Percentiles rank a stretch among this genome's conserved stretches.
Evolutionary conservation across 2,888 invertebrate species (phyloP).

Genomic region (Sacculina carcini): DNA sequence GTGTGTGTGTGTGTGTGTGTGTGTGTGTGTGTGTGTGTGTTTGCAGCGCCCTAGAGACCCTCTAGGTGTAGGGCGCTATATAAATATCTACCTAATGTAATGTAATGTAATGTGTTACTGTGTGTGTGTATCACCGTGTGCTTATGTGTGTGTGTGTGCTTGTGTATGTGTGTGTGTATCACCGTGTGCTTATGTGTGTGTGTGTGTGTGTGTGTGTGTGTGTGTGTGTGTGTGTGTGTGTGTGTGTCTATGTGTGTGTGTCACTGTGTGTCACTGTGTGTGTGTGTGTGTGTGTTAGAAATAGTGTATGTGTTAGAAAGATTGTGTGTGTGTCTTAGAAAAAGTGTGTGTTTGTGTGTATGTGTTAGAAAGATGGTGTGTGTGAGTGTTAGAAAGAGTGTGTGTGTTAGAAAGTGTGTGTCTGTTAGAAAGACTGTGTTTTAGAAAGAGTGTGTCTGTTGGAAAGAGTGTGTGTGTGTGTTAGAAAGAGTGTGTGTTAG

Average conservation of each 20-base stretch:
- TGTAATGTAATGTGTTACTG: not conserved
- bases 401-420: too few relatives aligned
- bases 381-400: conserved; percentile 2
- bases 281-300: not conserved
- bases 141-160: too few relatives aligned
- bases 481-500: too few relatives aligned
- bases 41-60: too few relatives aligned
- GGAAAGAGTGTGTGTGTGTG: too few relatives aligned
- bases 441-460: too few relatives aligned
- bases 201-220: not conserved
- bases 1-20: not conserved
- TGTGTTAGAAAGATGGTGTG: not conserved
- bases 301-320: not conserved
- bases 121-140: not conserved
- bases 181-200: too few relatives aligned
- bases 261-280: not conserved
- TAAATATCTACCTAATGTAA: too few relatives aligned
- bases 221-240: not conserved
- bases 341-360: not conserved
- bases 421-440: too few relatives aligned
- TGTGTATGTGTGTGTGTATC: too few relatives aligned
- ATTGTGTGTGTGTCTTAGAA: not conserved
- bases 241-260: not conserved
- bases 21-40: too few relatives aligned
- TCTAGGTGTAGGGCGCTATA: too few relatives aligned